Base-by-base conservation (phyloP, 30 jellyfish, hydroid and myxozoan species). In the Hydractinia echinata region DNA sequence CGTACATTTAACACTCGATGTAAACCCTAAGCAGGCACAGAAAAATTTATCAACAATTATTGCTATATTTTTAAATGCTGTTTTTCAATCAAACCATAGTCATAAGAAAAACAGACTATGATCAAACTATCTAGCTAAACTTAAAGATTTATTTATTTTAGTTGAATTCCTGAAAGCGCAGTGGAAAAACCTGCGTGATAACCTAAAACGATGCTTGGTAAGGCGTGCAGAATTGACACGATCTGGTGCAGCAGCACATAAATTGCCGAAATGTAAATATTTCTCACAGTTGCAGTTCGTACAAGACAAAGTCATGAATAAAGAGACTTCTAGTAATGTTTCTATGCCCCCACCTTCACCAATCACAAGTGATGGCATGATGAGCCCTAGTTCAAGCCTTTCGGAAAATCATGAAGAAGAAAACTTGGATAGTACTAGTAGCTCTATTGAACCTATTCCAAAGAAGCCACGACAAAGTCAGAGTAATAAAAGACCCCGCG, bases 241-340 rank as follows among this genome's bases (percentile, higher is more conserved):
- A 79, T 86, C 95, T 79, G 95, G 91, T 70, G 91, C 95, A 49
- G 95, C 91, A 54, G 91, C 95, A 61, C 48, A 66, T 14, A 51
- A 82, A 72, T 82, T 86, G 91, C 95, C 95, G 49, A 81, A 81
- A 76, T 86, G 95, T 83, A 86, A 86, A 81, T 80, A 86, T 76
- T 86, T 86, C 76, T 77, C 81, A 50, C 87, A 86, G 61, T 61
- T 86, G 86, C 79, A 58, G 81, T 79, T 86, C 67, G 77, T 86
- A 78, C 86, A 73, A 10, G 95, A 86, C 58, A 73, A 76, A 68
- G 67, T 80, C 48, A 79, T 79, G 55, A 84, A 76, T 69, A 53
- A 54, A 67, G 82, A 87, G 52, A 81, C 92, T 18, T 78, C 16
- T n/a, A 62, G 73, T 62, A 62, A 62, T 62, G 10, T 62, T 62